Base-by-base conservation (phyloP, 2,888 invertebrate genomes). In the Heliconius ethilla region DNA sequence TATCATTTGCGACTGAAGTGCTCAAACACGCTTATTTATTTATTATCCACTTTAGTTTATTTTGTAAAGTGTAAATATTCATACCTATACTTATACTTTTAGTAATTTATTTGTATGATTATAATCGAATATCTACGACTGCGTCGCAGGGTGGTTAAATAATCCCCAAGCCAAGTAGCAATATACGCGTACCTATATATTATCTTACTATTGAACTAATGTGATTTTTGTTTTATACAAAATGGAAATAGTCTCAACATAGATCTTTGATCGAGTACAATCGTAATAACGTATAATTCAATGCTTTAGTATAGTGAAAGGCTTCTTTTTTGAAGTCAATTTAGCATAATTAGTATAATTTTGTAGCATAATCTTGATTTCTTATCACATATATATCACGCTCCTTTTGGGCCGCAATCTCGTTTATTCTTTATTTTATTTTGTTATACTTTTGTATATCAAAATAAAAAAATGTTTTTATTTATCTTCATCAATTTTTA, bases 1-100 rank as follows among this genome's bases (percentile, higher is more conserved):
- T 37, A 37, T 69, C 81, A 76, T 82, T 83, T 82, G 84, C 51
- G 55, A n/a, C 51, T 51, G 51, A 51, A 51, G 33, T 40, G 65
- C 45, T 25, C 9, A 70, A 72, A 51, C 76, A 66, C 67, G 77
- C 59, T 62, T 59, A 74, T 67, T 74, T 29, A 29, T 37, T 74
- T 73, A 45, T 74, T 73, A 33, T 33, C 59, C 33, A n/a, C 13
- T 77, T 66, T 74, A 62, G 33, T 69, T 33, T 33, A 66, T 45
- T 67, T n/a, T 69, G 77, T 77, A 74, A 77, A 77, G 72, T 77
- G 77, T 77, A 77, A 77, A 77, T 77, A 77, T 59, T 55, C 63
- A 15, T 27, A 63, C 18, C 5, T 63, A 22, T 59, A 51, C 51
- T n/a, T 62, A 70, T 55, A 66, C 73, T 33, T 69, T n/a, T 77